These are phyloP conservation scores for Anticlea derivata DNA, from an alignment of 2,888 invertebrate species.

Conservation along the genomic window DNA sequence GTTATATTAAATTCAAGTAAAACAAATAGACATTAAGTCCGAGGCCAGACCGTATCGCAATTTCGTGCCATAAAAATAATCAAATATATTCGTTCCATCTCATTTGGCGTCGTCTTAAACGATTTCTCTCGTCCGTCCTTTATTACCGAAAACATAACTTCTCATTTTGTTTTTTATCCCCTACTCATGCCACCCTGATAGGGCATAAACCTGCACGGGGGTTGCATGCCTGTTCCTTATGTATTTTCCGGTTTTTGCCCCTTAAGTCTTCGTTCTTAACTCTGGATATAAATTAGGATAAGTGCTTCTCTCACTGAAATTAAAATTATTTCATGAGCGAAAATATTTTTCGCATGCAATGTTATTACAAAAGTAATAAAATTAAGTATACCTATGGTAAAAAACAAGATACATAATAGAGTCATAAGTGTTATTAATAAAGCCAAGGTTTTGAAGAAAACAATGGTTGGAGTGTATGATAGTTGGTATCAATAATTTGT, in stretches of 20 bases:
- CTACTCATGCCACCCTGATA: slow-evolving; percentile 69
- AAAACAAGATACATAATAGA: too few species aligned
- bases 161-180: slow-evolving; percentile 84
- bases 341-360: not conserved
- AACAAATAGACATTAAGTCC: slow-evolving; percentile 78
- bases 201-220: slow-evolving; percentile 67
- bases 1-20: slow-evolving; percentile 73
- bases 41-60: slow-evolving; percentile 72
- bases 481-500: too few species aligned
- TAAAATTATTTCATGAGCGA: slow-evolving; percentile 15
- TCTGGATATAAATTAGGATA: slow-evolving; percentile 32
- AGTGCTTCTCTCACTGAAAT: slow-evolving; percentile 28
- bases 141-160: slow-evolving; percentile 84
- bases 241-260: slow-evolving; percentile 54
- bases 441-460: too few species aligned
- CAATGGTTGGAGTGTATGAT: too few species aligned
- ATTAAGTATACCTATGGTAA: too few species aligned
- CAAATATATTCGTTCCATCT: slow-evolving; percentile 84
- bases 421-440: too few species aligned
- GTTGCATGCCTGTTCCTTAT: slow-evolving; percentile 78
- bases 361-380: too few species aligned
- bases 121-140: slow-evolving; percentile 83
- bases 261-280: slow-evolving; percentile 39
- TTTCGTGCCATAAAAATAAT: slow-evolving; percentile 82
- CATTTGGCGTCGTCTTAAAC: slow-evolving; percentile 83